Conservation (phyloP, 2,888 invertebrate genomes). For the Xestia xanthographa region DNA sequence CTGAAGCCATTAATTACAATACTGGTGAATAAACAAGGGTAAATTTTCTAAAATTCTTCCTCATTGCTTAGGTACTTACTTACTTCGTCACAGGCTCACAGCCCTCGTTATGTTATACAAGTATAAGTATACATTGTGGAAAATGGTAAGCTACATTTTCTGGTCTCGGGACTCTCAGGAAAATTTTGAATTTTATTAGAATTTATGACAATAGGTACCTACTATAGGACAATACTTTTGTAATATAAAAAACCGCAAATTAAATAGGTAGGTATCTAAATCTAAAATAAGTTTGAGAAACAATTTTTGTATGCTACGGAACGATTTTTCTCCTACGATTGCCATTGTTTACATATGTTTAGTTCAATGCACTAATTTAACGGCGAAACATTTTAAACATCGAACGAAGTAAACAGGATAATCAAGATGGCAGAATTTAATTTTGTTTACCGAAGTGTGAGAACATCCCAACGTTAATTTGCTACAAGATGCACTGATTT, state of each 20-base stretch:
- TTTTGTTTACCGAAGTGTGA: slow-evolving; percentile 2
- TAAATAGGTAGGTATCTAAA: too few species aligned
- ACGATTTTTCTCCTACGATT: slow-evolving; percentile 19
- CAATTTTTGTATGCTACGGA: neutral
- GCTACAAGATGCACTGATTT: slow-evolving; percentile 38
- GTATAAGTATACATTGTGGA: neutral
- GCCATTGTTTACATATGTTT: slow-evolving; percentile 36
- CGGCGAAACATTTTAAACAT: slow-evolving; percentile 15
- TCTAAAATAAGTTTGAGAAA: slow-evolving; percentile 19
- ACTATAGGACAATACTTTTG: neutral
- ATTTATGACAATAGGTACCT: too few species aligned
- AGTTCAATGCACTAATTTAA: slow-evolving; percentile 2
- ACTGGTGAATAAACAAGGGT: neutral
- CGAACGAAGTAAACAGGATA: slow-evolving; percentile 23
- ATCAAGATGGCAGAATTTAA: slow-evolving; percentile 4
- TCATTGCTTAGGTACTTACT: neutral
- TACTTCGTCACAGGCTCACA: neutral
- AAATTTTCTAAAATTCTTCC: neutral
- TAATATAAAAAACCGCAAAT: neutral
- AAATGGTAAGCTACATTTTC: neutral
- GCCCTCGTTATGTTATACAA: neutral
- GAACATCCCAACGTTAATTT: neutral
- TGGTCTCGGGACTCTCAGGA: neutral
- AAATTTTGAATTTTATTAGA: neutral
- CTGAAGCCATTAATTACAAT: neutral